These are phyloP conservation scores for Ochotona curzoniae DNA, from an alignment of 2,113 vertebrate genomes.

Conservation along the genomic window DNA sequence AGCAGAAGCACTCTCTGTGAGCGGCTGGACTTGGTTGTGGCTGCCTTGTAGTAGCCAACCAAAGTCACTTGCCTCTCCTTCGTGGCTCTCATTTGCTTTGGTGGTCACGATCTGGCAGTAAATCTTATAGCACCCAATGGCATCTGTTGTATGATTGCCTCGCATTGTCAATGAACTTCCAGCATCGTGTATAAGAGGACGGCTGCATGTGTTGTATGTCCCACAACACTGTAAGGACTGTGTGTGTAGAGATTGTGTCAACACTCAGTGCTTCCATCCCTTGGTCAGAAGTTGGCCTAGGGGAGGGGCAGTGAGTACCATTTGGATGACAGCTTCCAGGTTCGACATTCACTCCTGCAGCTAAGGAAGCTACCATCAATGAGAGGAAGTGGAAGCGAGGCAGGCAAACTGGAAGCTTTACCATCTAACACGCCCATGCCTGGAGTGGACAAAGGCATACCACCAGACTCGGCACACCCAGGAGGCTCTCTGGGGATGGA, in stretches of 20 bases:
- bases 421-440: rapidly evolving
- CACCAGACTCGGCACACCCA: neutral
- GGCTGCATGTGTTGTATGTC: too few species aligned
- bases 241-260: neutral
- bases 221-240: neutral
- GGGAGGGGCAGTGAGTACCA: neutral
- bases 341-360: rapidly evolving
- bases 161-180: neutral
- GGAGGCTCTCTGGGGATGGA: too few species aligned
- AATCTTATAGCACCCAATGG: rapidly evolving
- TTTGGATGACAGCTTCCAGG: neutral
- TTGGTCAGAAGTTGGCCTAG: neutral
- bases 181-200: too few species aligned
- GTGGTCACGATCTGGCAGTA: neutral
- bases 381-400: too few species aligned
- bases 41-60: too few species aligned
- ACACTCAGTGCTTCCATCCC: neutral
- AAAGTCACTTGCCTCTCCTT: neutral
- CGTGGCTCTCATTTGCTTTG: neutral
- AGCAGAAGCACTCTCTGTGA: neutral
- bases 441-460: neutral
- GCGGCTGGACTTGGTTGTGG: neutral
- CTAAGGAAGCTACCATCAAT: neutral
- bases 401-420: neutral
- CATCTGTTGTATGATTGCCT: neutral